Conservation (phyloP, 2,888 invertebrate genomes). For the Acanthosepion pharaonis region DNA sequence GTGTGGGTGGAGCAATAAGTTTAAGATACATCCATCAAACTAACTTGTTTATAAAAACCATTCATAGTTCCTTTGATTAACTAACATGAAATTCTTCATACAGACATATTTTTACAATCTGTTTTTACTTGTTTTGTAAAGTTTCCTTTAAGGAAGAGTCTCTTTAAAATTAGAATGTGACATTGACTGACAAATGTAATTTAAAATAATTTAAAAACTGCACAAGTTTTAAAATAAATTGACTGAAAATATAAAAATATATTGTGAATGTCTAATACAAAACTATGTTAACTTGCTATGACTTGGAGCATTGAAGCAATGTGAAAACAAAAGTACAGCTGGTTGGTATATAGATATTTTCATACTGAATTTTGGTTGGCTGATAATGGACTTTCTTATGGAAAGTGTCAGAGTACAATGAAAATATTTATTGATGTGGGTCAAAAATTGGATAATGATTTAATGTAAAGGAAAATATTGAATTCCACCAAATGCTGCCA, state of each 20-base stretch:
- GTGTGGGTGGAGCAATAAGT: neutral
- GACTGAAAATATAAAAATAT: neutral
- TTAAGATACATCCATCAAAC: neutral
- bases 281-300: neutral
- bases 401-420: neutral
- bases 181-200: neutral
- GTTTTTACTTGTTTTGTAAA: neutral
- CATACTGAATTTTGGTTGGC: neutral
- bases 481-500: constrained; percentile 12
- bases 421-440: neutral
- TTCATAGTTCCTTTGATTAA: neutral
- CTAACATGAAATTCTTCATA: neutral
- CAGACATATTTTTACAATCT: neutral
- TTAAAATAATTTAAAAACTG: neutral
- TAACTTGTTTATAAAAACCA: neutral
- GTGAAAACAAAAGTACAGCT: neutral
- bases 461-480: neutral
- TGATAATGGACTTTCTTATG: neutral
- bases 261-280: neutral
- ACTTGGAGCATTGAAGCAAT: neutral
- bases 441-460: neutral
- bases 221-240: neutral
- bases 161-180: neutral
- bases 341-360: neutral
- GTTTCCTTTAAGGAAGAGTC: neutral